Conservation (phyloP, 2,888 invertebrate genomes). For the Pyrochroa serraticornis region DNA sequence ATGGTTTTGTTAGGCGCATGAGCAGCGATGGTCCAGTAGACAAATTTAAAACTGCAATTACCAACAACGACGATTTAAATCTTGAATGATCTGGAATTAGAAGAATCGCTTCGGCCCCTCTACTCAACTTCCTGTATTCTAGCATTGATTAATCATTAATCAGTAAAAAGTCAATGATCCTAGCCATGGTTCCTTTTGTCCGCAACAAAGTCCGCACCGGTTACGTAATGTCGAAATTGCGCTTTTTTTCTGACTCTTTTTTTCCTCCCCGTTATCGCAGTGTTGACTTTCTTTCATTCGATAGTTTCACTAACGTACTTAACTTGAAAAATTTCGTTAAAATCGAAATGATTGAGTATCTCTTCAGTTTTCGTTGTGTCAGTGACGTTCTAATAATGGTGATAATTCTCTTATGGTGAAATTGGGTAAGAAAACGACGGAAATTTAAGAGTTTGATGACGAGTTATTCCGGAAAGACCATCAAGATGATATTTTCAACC, state of each 20-base stretch:
- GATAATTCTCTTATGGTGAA: not conserved
- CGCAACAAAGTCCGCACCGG: no score
- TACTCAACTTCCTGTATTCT: no score
- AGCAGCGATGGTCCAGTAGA: no score
- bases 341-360: slow-evolving; percentile 11
- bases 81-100: no score
- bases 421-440: not conserved
- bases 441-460: not conserved
- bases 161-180: no score
- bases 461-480: not conserved
- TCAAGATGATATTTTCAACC: not conserved
- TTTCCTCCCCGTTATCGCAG: not conserved
- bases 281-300: not conserved
- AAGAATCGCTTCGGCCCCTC: no score
- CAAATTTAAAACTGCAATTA: no score
- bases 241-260: not conserved
- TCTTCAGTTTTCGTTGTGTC: slow-evolving; percentile 1
- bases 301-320: not conserved
- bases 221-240: no score
- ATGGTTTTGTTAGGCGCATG: no score
- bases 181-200: no score
- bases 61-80: no score
- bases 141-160: no score
- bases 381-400: slow-evolving; percentile 10
- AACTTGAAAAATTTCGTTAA: slow-evolving; percentile 9